Percentiles rank a stretch among this genome's conserved stretches.
phyloP scores from a whole-genome alignment of 2,797 vertebrate species.

The Aeoliscus strigatus region DNA sequence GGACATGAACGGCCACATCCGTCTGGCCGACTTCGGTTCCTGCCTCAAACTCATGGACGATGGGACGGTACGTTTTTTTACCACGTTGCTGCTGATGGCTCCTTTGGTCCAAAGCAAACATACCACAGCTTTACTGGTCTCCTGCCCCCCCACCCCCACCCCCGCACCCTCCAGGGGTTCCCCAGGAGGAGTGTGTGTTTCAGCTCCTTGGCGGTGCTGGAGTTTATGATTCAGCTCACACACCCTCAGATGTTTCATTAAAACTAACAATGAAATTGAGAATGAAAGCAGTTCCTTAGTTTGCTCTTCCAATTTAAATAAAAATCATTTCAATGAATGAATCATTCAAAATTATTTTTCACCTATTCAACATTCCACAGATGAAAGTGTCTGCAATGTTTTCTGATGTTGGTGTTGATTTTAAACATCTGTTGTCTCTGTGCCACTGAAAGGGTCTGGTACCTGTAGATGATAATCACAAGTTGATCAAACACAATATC shows the following conservation, averaged over 20 bases:
- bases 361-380: conserved; percentile 1
- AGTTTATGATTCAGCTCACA: conserved; percentile 38
- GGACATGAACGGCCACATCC: conserved; percentile 98
- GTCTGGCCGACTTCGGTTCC: conserved; percentile 97
- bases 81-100: conserved; percentile 47
- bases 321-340: conserved; percentile 11
- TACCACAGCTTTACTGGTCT: conserved; percentile 60
- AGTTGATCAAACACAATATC: too few relatives aligned
- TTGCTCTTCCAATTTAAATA: conserved; percentile 19
- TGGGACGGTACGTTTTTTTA: conserved; percentile 84
- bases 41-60: conserved; percentile 97
- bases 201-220: conserved; percentile 35
- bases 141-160: too few relatives aligned
- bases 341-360: conserved; percentile 15
- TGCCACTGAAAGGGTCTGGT: conserved; percentile 1
- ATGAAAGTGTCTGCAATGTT: background rate
- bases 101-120: conserved; percentile 63
- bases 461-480: background rate
- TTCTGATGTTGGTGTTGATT: background rate
- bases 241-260: conserved; percentile 30
- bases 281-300: conserved; percentile 15
- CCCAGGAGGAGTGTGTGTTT: conserved; percentile 53
- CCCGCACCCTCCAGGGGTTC: conserved; percentile 49
- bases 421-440: conserved; percentile 14
- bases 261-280: conserved; percentile 24